Evolutionary conservation across 2,113 vertebrate species (phyloP).

Genomic region (Pyxicephalus adspersus): DNA sequence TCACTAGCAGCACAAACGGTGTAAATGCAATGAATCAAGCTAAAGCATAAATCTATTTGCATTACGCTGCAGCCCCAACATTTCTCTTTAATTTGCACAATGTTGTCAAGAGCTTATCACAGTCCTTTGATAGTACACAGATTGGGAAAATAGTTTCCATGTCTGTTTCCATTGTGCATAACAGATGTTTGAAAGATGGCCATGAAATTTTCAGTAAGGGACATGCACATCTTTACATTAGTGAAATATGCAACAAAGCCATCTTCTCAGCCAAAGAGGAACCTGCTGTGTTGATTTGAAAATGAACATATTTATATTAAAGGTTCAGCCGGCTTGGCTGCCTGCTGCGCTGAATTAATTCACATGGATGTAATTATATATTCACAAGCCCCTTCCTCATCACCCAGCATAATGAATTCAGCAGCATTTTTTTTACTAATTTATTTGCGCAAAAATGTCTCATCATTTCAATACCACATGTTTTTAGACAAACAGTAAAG

Average conservation of each 20-base stretch:
- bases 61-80: background rate
- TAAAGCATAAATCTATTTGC: background rate
- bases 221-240: constrained; percentile 21
- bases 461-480: constrained; percentile 55
- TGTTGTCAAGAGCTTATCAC: constrained; percentile 8
- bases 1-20: too few relatives aligned
- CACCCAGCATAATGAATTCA: constrained; percentile 60
- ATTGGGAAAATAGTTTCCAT: background rate
- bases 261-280: constrained; percentile 26
- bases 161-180: constrained; percentile 4
- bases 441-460: constrained; percentile 62
- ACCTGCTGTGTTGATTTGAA: constrained; percentile 48
- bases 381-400: constrained; percentile 59
- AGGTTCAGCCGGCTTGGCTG: constrained; percentile 46
- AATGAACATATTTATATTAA: constrained; percentile 49
- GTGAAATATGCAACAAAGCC: constrained; percentile 18
- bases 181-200: constrained; percentile 31
- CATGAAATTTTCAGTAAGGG: constrained; percentile 17
- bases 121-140: constrained; percentile 6
- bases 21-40: background rate
- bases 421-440: constrained; percentile 64
- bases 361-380: constrained; percentile 58
- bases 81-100: constrained; percentile 12
- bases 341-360: constrained; percentile 57
- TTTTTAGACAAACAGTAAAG: constrained; percentile 61